phyloP scores from a whole-genome alignment of 2,888 invertebrate species.

The Hyles lineata region DNA sequence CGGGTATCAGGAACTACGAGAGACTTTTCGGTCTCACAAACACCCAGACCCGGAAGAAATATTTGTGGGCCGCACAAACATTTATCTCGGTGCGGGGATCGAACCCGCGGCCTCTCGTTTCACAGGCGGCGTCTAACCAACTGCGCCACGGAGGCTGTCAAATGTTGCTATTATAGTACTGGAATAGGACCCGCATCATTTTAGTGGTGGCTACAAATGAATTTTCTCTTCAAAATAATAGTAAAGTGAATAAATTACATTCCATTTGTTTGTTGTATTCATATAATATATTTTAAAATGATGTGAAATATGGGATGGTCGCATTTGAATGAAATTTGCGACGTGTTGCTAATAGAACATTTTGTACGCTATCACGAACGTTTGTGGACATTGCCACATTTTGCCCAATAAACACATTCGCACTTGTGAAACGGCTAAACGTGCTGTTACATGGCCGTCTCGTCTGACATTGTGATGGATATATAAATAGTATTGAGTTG shows the following conservation, averaged over 20 bases:
- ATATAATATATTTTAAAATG: neutral
- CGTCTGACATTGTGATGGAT: neutral
- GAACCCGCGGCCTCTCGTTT: no score
- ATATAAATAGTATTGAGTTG: neutral
- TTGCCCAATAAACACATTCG: constrained; percentile 29
- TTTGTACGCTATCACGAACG: constrained; percentile 29
- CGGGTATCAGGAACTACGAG: no score
- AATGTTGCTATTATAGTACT: no score
- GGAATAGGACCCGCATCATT: no score
- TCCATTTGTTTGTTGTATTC: no score
- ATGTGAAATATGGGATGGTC: constrained; percentile 8
- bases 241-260: no score
- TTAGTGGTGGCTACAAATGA: neutral
- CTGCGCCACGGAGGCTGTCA: no score
- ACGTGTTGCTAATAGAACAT: constrained; percentile 24
- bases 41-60: no score
- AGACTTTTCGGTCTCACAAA: no score
- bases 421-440: constrained; percentile 30
- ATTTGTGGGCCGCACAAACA: no score
- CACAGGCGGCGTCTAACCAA: no score
- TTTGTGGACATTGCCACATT: constrained; percentile 28
- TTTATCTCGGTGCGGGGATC: no score
- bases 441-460: neutral
- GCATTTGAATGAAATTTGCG: constrained; percentile 25
- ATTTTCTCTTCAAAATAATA: neutral